Conservation (phyloP, 2,113 vertebrate genomes). For the Lagenorhynchus albirostris region DNA sequence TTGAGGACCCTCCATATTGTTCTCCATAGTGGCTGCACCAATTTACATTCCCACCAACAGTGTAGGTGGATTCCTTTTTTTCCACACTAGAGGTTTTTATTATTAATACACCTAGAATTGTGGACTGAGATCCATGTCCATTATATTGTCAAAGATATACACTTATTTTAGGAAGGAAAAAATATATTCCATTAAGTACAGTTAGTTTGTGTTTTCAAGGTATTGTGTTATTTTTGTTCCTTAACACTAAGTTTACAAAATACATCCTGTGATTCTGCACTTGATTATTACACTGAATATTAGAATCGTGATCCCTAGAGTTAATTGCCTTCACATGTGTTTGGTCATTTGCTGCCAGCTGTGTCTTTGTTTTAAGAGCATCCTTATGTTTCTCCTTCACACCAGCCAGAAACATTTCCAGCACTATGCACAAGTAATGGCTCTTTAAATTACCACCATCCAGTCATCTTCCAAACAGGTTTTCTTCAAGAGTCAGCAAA, state of each 20-base stretch:
- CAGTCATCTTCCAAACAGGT: background rate
- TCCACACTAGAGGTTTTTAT: background rate
- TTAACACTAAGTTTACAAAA: background rate
- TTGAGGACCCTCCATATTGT: background rate
- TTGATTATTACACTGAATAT: background rate
- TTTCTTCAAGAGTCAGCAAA: constrained; percentile 45
- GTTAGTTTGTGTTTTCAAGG: background rate
- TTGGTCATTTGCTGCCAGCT: background rate
- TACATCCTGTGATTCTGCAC: background rate
- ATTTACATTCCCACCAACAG: background rate
- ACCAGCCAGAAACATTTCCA: constrained; percentile 9
- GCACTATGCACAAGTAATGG: constrained; percentile 9
- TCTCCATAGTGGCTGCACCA: background rate
- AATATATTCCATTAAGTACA: background rate
- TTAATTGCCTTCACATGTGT: background rate
- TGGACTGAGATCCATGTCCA: background rate
- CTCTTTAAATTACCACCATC: background rate
- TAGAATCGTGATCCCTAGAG: background rate
- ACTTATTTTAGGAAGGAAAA: background rate
- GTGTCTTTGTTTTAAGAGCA: background rate
- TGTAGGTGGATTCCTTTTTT: background rate
- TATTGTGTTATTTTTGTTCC: background rate
- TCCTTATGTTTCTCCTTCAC: constrained; percentile 27
- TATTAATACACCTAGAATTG: background rate
- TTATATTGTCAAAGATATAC: background rate